These are phyloP conservation scores for Hydrolagus colliei DNA, from an alignment of 2,797 vertebrate species.

Conservation along the genomic window DNA sequence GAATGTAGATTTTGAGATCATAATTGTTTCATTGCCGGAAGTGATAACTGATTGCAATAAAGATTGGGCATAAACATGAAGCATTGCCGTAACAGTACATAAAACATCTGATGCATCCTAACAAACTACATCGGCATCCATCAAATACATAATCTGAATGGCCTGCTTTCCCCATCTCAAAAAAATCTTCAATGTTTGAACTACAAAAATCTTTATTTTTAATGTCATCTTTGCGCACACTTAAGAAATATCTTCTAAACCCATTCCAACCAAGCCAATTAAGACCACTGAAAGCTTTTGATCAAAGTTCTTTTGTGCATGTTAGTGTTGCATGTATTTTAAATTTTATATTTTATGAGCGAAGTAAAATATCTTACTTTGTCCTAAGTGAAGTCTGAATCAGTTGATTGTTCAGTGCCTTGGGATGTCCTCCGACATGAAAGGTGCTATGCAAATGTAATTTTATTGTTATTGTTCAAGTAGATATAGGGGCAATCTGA, in stretches of 20 bases:
- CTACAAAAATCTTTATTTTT: background rate
- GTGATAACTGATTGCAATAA: too few relatives aligned
- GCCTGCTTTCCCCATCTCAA: background rate
- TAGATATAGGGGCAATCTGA: background rate
- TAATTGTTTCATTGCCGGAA: too few relatives aligned
- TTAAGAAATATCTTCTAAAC: background rate
- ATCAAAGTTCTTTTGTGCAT: background rate
- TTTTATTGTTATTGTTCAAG: too few relatives aligned
- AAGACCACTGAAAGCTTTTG: background rate
- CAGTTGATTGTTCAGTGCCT: too few relatives aligned
- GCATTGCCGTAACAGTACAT: background rate
- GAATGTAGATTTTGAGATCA: too few relatives aligned
- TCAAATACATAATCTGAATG: background rate
- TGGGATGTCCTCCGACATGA: too few relatives aligned
- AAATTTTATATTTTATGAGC: background rate
- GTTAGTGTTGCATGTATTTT: background rate
- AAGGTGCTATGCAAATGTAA: too few relatives aligned
- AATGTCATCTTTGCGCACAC: background rate
- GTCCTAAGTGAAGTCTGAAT: too few relatives aligned
- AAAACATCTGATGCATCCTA: background rate
- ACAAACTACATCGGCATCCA: background rate
- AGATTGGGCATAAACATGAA: background rate
- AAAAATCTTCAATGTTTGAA: background rate
- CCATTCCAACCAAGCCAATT: background rate
- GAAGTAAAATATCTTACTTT: background rate